Percentiles rank a stretch among this genome's conserved stretches.
Conservation (phyloP, 2,888 invertebrate species). For the Metalampra italica region DNA sequence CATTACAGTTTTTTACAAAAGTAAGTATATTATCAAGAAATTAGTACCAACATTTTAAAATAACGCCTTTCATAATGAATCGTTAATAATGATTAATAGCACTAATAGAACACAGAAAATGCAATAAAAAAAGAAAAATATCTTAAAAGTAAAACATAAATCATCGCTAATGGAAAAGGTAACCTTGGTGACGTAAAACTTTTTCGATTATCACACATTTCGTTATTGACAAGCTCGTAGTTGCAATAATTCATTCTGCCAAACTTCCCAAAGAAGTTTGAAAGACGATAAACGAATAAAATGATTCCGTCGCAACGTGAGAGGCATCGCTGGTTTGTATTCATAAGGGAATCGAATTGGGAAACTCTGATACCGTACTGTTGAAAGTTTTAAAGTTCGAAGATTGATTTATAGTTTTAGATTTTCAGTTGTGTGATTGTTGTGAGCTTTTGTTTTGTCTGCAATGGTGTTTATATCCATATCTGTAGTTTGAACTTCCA, state of each 20-base stretch:
- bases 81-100: no score
- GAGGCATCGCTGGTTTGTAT: constrained; percentile 39
- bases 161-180: constrained; percentile 28
- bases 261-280: constrained; percentile 52
- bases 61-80: no score
- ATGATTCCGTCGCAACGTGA: constrained; percentile 40
- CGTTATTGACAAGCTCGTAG: constrained; percentile 57
- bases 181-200: constrained; percentile 41
- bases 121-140: background rate
- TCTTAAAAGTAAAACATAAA: constrained; percentile 15
- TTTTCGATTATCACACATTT: constrained; percentile 64
- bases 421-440: constrained; percentile 41
- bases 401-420: background rate
- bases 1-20: no score
- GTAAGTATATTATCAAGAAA: no score
- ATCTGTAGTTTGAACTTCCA: constrained; percentile 62
- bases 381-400: background rate
- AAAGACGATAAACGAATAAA: constrained; percentile 48
- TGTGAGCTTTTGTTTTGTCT: constrained; percentile 57
- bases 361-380: constrained; percentile 32
- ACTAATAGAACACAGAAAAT: background rate
- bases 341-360: constrained; percentile 43
- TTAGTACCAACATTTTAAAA: no score
- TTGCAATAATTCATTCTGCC: constrained; percentile 61
- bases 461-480: constrained; percentile 70